Evolutionary conservation across 2,797 vertebrate species (phyloP), one percentile per base, ranked within the genome.

Genomic region (Microctenopoma stevenorrisi): DNA sequence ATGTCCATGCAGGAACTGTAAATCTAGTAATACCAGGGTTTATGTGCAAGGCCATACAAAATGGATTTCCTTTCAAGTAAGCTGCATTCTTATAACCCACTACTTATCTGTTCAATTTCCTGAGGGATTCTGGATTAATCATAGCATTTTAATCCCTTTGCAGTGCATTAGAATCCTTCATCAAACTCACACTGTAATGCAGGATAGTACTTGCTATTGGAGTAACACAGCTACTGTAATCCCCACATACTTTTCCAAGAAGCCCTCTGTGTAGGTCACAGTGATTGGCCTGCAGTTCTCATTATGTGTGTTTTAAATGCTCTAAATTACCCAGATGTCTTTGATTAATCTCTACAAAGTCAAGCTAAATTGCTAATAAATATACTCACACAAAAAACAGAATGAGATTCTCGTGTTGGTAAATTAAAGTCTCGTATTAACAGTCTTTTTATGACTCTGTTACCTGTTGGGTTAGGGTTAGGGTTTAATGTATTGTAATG

Each of bases 81-180:
- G 88, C 86, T 87, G 86, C 84, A 92, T 92, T 90, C 88, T 90
- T 91, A 91, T 90, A 91, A 89, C 84, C 86, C 80, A 85, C 83
- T 83, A 89, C 84, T 93, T 93, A 92, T 93, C 92, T 91, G 88
- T 93, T 91, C 91, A 92, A 92, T 92, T 93, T 92, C 91, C 90
- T 88, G 81, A 75, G 89, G 88, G 92, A 92, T 88, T 84, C 73
- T 79, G 87, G 88, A 93, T 92, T 92, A 93, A 91, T 91, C 88
- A 89, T 86, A 85, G 85, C 79, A 57, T 85, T 90, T 91, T 93
- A 94, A 93, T 93, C 90, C 91, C 81, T 90, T 86, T 89, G 88
- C 91, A 90, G 78, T 88, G 86, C 82, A 89, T 90, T 89, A 79
- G 79, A 86, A 90, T 90, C 76, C 86, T 87, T 81, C 77, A 83